A percentile compares a stretch with the other conserved stretches of the same genome.
These are phyloP conservation scores for Aricia agestis DNA, from an alignment of 1,140 invertebrate genomes.

Conservation along the genomic window DNA sequence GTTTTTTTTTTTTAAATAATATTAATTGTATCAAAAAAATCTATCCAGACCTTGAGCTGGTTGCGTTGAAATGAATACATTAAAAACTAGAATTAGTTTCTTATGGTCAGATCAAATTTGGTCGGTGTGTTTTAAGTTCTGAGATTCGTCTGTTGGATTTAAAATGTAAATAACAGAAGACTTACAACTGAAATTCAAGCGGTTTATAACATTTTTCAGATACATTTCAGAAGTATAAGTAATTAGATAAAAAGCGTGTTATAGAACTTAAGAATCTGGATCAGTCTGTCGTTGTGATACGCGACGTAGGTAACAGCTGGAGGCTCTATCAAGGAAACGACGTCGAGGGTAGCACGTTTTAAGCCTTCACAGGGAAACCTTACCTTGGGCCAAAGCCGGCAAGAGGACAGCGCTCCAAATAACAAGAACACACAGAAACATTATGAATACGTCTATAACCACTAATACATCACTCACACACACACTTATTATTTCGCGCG, in stretches of 20 bases:
- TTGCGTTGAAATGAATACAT: neutral
- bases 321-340: too few species aligned
- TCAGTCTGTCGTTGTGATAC: too few species aligned
- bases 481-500: conserved; percentile 45
- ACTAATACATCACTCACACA: conserved; percentile 52
- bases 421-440: conserved; percentile 59
- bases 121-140: too few species aligned
- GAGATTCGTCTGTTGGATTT: too few species aligned
- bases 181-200: too few species aligned
- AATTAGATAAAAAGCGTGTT: neutral
- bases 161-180: too few species aligned
- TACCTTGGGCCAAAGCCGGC: conserved; percentile 62
- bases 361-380: conserved; percentile 46
- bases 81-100: neutral
- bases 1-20: neutral
- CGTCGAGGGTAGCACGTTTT: conserved; percentile 21
- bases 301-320: too few species aligned
- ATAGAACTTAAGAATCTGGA: neutral
- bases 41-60: neutral
- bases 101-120: neutral
- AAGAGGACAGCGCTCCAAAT: conserved; percentile 60
- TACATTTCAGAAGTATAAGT: neutral
- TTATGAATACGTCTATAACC: conserved; percentile 54
- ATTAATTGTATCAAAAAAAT: neutral
- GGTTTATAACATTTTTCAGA: neutral